Evolutionary conservation across 2,888 invertebrate genomes (phyloP), one percentile per base, ranked within the genome.

Genomic region (Atethmia centrago): DNA sequence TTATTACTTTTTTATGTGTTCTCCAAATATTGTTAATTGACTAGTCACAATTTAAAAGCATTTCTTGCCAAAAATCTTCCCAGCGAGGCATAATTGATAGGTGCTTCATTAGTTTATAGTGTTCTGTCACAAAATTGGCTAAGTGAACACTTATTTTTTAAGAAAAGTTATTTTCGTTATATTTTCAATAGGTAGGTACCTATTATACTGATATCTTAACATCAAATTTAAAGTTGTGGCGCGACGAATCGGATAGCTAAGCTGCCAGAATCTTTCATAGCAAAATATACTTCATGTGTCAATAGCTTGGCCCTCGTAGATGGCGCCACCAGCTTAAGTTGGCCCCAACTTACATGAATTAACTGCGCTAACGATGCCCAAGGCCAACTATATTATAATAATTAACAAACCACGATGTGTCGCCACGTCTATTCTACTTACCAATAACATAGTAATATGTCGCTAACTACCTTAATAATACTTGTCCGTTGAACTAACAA

Each of bases 31-130:
- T 69, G n/a, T 63, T 49, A 16, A 55, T 16, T 55, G 10, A 47
- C 81, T 81, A 81, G 80, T 83, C 84, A 68, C 36, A 62, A 67
- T 66, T 63, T 19, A 4, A 62, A 63, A 31, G 1, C 28, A 47
- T 47, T 68, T 79, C 65, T 74, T 79, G 80, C 83, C 80, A 73
- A 79, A 80, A 51, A 53, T n/a, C 7, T 65, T 47, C 79, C 80
- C 79, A 77, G 25, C 21, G 36, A 59, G 51, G 28, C 31, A n/a
- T 68, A 53, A 4, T 40, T 25, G 9, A 31, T 3, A 36, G 3
- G 31, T 36, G 7, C 4, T 62, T 21, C 45, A 59, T 77, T 51
- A 25, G 8, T 19, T 53, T 16, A 31, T 40, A 53, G 10, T 47
- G 9, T 21, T 55, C 31, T 14, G 9, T 25, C 12, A 25, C 49